These are phyloP conservation scores for Danionella cerebrum DNA, from an alignment of 2,113 vertebrate species.

Conservation along the genomic window DNA sequence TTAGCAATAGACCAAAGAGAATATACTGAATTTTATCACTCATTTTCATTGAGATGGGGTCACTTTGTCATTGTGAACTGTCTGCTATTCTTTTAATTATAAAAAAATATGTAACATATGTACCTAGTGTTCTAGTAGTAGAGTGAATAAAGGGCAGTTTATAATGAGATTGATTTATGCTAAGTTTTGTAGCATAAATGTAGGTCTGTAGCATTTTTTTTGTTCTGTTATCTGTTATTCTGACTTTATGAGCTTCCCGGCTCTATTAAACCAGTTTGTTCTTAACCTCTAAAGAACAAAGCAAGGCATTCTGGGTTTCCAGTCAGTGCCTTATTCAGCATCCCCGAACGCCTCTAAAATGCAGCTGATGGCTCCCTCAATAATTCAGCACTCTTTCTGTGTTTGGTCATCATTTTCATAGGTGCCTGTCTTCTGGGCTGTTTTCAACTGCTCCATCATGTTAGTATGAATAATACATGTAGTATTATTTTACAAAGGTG, in stretches of 20 bases:
- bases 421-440: constrained; percentile 33
- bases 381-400: constrained; percentile 69
- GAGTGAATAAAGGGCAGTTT: too few relatives aligned
- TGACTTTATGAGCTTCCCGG: background rate
- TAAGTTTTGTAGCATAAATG: too few relatives aligned
- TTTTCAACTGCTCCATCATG: constrained; percentile 40
- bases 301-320: background rate
- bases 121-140: too few relatives aligned
- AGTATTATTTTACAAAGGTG: constrained; percentile 41
- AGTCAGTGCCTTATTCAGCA: constrained; percentile 11
- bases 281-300: background rate
- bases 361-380: constrained; percentile 58
- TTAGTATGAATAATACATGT: constrained; percentile 46
- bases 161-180: too few relatives aligned
- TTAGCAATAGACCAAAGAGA: too few relatives aligned
- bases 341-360: background rate
- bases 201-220: too few relatives aligned
- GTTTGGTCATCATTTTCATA: constrained; percentile 41
- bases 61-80: too few relatives aligned
- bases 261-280: background rate
- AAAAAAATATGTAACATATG: too few relatives aligned
- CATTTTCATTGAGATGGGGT: too few relatives aligned
- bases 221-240: too few relatives aligned
- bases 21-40: too few relatives aligned
- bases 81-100: too few relatives aligned